Evolutionary conservation across 2,888 invertebrate species (phyloP).

Genomic region (Eilema griseolum): DNA sequence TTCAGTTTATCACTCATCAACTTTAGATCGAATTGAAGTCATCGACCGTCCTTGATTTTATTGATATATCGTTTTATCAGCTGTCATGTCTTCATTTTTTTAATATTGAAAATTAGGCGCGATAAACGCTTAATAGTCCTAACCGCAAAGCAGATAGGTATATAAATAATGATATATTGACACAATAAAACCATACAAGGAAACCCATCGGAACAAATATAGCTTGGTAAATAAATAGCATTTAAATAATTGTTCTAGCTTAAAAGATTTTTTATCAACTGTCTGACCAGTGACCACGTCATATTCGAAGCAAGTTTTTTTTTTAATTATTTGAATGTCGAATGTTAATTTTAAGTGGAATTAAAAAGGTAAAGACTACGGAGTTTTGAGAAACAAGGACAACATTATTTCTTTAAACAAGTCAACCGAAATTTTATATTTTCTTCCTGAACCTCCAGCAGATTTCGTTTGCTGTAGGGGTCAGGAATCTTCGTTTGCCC

Average conservation of each 20-base stretch:
- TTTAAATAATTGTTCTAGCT: conserved; percentile 2
- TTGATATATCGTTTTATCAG: background rate
- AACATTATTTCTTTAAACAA: too few relatives aligned
- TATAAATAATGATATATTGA: background rate
- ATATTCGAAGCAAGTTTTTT: background rate
- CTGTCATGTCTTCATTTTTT: background rate
- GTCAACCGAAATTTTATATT: too few relatives aligned
- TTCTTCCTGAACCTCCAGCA: too few relatives aligned
- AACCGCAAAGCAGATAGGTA: background rate
- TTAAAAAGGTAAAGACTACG: background rate
- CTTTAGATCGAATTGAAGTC: too few relatives aligned
- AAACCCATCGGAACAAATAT: conserved; percentile 3
- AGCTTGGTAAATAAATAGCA: background rate
- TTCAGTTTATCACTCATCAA: too few relatives aligned
- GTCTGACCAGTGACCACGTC: background rate
- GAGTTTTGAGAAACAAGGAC: too few relatives aligned
- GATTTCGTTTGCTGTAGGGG: too few relatives aligned
- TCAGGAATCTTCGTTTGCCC: too few relatives aligned
- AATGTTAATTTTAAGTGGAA: background rate
- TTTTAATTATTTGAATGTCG: background rate
- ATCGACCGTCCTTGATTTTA: too few relatives aligned
- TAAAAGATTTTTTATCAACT: background rate
- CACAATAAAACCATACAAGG: background rate
- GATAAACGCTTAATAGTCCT: background rate
- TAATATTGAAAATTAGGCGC: background rate